Conservation (phyloP, 2,888 invertebrate species). For the Proisotoma minuta region DNA sequence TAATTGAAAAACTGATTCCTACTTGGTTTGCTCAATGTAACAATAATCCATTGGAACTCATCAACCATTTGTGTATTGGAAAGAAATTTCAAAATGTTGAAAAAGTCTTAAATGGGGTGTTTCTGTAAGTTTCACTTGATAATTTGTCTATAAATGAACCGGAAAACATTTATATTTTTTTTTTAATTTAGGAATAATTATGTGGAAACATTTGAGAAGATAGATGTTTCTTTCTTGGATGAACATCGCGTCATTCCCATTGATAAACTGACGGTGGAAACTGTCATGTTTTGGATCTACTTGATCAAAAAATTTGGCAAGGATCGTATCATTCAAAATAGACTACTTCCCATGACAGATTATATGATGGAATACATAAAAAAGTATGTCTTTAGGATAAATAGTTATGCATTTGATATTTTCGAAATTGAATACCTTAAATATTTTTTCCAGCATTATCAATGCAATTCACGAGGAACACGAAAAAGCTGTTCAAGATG, state of each 20-base stretch:
- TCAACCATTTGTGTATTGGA: constrained; percentile 10
- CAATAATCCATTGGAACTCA: constrained; percentile 15
- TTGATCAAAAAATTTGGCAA: constrained; percentile 19
- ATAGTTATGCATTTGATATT: neutral
- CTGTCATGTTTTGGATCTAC: constrained; percentile 22
- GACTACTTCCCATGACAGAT: constrained; percentile 10
- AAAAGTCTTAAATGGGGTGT: neutral
- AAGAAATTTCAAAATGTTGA: constrained; percentile 7
- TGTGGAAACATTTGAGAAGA: constrained; percentile 17
- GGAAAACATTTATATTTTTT: neutral
- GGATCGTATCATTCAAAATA: constrained; percentile 1
- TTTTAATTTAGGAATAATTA: constrained; percentile 16
- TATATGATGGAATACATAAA: constrained; percentile 5
- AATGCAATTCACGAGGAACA: constrained; percentile 19
- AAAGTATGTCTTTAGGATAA: neutral
- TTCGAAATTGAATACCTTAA: neutral
- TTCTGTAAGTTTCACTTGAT: neutral
- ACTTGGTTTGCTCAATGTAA: constrained; percentile 19
- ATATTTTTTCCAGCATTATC: constrained; percentile 8
- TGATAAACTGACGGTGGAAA: constrained; percentile 8
- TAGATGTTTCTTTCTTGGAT: constrained; percentile 18
- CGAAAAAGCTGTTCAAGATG: constrained; percentile 7
- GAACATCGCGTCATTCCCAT: constrained; percentile 20
- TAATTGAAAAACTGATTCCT: constrained; percentile 16
- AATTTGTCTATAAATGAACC: too few relatives aligned